Evolutionary conservation across 2,797 vertebrate species (phyloP), one percentile per base, ranked within the genome.

Genomic region (Dallia pectoralis): DNA sequence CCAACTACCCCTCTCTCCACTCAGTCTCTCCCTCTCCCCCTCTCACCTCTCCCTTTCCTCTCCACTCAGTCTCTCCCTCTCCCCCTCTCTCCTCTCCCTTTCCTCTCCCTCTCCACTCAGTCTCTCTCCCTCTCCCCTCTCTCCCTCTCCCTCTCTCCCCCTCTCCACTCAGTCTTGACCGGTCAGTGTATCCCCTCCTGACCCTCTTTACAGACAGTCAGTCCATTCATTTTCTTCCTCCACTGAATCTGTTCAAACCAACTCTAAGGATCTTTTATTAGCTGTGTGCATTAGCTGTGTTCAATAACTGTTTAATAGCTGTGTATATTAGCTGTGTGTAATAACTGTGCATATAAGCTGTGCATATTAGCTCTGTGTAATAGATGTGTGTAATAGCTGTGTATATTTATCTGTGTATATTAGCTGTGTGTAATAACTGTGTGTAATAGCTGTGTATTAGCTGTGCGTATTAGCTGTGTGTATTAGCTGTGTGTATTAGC

Each of bases 261-360:
- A 79, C 75, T 90, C 79, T 87, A 88, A 89, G 73, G 80, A 80
- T 82, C 83, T 90, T 91, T 89, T 84, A 89, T 91, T 91, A 89
- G 89, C 88, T 88, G 82, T 47, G 2, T 61, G n/a, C n/a, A n/a
- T n/a, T n/a, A n/a, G n/a, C n/a, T n/a, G n/a, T n/a, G n/a, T n/a
- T n/a, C n/a, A n/a, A n/a, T n/a, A n/a, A n/a, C n/a, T n/a, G n/a
- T n/a, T n/a, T n/a, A n/a, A n/a, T n/a, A n/a, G n/a, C n/a, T n/a
- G n/a, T n/a, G n/a, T n/a, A n/a, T n/a, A n/a, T n/a, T n/a, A n/a
- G n/a, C n/a, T n/a, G n/a, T n/a, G n/a, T n/a, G n/a, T n/a, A n/a
- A n/a, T n/a, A n/a, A n/a, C n/a, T n/a, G n/a, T n/a, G n/a, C n/a
- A n/a, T n/a, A n/a, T n/a, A n/a, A n/a, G n/a, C n/a, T n/a, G n/a